Percentiles rank a stretch among this genome's conserved stretches.
phyloP scores from a whole-genome alignment of 2,113 vertebrate genomes.

The Onychostoma macrolepis region DNA sequence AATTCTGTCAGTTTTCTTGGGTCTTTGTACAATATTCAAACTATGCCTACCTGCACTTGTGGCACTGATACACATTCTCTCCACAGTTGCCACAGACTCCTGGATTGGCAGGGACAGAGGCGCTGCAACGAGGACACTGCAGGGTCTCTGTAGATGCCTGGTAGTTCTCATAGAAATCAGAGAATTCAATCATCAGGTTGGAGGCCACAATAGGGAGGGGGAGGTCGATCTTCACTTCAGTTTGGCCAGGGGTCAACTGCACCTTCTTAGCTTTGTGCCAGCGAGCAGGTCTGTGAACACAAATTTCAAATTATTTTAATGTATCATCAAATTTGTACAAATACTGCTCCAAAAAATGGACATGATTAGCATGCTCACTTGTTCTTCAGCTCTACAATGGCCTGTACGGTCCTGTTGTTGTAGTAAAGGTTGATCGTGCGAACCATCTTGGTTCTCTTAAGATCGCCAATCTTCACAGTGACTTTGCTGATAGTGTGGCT shows the following conservation, averaged over 20 bases:
- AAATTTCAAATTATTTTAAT: not conserved
- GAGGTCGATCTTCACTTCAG: conserved; percentile 96
- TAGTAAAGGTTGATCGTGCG: conserved; percentile 97
- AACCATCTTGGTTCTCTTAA: conserved; percentile 99
- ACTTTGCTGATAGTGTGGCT: conserved; percentile 99
- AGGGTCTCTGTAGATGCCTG: conserved; percentile 97
- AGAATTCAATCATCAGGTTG: conserved; percentile 98
- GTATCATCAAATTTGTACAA: not conserved
- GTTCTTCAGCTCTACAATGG: conserved; percentile 98
- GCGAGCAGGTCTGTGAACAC: conserved; percentile 84
- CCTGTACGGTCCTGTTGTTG: conserved; percentile 97
- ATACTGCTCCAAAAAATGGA: not conserved
- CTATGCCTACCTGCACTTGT: conserved; percentile 89
- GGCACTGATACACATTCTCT: conserved; percentile 97
- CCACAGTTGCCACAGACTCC: conserved; percentile 98
- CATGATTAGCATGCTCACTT: conserved; percentile 78
- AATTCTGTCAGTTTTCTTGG: not conserved
- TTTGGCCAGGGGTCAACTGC: conserved; percentile 94
- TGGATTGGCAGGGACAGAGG: conserved; percentile 95
- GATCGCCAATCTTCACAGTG: conserved; percentile 96
- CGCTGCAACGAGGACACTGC: conserved; percentile 96
- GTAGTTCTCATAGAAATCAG: conserved; percentile 98
- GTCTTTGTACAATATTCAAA: not conserved
- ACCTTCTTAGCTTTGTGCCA: conserved; percentile 99
- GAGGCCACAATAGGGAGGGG: conserved; percentile 96